phyloP scores from a whole-genome alignment of 2,888 invertebrate genomes.

The Drosophila cyrtoloma region DNA sequence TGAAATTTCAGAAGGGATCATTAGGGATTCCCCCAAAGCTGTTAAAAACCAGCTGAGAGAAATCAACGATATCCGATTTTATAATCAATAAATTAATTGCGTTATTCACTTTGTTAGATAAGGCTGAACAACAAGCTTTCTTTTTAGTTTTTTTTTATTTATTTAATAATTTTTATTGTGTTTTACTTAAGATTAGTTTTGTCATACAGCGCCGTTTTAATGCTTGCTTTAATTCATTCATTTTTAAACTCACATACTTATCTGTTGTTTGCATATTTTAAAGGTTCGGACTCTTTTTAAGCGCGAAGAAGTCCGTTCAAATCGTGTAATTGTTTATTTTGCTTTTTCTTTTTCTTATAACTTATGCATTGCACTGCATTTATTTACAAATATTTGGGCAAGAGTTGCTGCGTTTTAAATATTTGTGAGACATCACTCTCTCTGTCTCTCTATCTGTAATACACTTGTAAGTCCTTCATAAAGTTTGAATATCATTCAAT shows the following conservation, averaged over 20 bases:
- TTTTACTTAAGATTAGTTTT: slow-evolving; percentile 64
- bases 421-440: slow-evolving; percentile 20
- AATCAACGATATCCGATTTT: background rate
- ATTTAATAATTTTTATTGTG: slow-evolving; percentile 71
- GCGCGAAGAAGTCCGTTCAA: slow-evolving; percentile 27
- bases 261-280: slow-evolving; percentile 11
- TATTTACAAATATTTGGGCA: slow-evolving; percentile 50
- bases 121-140: slow-evolving; percentile 1
- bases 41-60: background rate
- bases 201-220: slow-evolving; percentile 44
- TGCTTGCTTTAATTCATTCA: slow-evolving; percentile 44
- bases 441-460: slow-evolving; percentile 12
- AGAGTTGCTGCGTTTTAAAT: slow-evolving; percentile 19
- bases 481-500: slow-evolving; percentile 78
- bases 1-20: background rate
- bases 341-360: slow-evolving; percentile 29
- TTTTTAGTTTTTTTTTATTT: slow-evolving; percentile 48
- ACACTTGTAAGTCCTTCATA: slow-evolving; percentile 49
- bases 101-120: background rate
- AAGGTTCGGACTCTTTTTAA: slow-evolving; percentile 29
- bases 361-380: slow-evolving; percentile 51
- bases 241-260: slow-evolving; percentile 37
- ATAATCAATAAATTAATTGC: background rate
- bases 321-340: slow-evolving; percentile 19
- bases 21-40: background rate